phyloP scores from a whole-genome alignment of 2,113 vertebrate genomes.

The Urocitellus parryii region DNA sequence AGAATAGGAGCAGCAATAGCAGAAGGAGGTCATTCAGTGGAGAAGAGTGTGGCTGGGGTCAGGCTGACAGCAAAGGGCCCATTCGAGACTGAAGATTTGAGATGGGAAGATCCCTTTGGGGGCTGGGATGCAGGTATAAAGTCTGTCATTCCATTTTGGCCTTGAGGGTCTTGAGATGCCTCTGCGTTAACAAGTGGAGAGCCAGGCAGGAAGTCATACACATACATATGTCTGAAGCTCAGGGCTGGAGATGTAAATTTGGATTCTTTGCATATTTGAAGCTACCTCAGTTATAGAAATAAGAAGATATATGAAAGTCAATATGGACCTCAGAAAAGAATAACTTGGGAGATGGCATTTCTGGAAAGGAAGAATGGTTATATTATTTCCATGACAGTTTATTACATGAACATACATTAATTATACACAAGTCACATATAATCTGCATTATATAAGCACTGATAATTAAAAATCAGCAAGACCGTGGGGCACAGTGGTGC shows the following conservation, averaged over 20 bases:
- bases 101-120: background rate
- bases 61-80: background rate
- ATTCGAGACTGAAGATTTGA: background rate
- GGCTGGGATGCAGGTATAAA: background rate
- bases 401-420: background rate
- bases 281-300: background rate
- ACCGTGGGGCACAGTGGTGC: no score
- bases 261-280: background rate
- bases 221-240: background rate
- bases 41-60: background rate
- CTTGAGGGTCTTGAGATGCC: background rate
- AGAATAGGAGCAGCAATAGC: background rate
- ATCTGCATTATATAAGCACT: background rate
- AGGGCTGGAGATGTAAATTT: background rate
- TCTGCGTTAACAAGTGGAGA: background rate
- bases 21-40: background rate
- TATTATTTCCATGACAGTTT: background rate
- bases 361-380: background rate
- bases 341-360: background rate
- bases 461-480: background rate
- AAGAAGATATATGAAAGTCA: conserved; percentile 15
- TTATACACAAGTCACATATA: background rate
- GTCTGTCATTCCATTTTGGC: background rate
- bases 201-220: background rate
- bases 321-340: background rate